Percentiles rank a stretch among this genome's conserved stretches.
These are phyloP conservation scores for Stegostoma tigrinum DNA, from an alignment of 2,113 vertebrate genomes.

Conservation along the genomic window DNA sequence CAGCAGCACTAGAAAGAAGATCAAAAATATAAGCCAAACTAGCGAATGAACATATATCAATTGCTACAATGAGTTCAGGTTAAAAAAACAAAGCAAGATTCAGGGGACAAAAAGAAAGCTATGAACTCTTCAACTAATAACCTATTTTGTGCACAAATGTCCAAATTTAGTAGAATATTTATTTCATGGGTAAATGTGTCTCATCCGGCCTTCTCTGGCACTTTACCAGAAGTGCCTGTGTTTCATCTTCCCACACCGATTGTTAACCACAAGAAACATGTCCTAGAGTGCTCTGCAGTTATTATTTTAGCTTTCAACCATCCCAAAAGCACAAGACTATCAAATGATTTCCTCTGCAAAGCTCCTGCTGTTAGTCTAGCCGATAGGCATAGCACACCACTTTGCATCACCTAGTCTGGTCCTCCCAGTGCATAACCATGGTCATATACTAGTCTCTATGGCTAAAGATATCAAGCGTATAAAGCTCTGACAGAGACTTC, in stretches of 20 bases:
- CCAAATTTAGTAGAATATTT: background rate
- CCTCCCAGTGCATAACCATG: conserved; percentile 35
- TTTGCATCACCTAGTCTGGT: conserved; percentile 38
- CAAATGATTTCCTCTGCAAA: conserved; percentile 46
- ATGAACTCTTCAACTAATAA: background rate
- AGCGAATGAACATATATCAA: background rate
- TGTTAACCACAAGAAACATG: conserved; percentile 6
- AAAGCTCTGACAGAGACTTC: background rate
- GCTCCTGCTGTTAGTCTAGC: conserved; percentile 37
- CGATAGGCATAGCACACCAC: conserved; percentile 40
- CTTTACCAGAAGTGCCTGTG: conserved; percentile 37
- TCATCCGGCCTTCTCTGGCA: background rate
- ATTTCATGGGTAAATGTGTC: background rate
- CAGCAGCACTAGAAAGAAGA: background rate
- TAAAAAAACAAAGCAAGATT: background rate
- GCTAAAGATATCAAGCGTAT: background rate
- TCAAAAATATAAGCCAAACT: background rate
- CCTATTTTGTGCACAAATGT: background rate
- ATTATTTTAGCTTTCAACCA: conserved; percentile 40
- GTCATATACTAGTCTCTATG: background rate
- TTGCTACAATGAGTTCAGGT: background rate
- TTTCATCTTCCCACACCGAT: conserved; percentile 39
- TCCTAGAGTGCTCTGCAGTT: background rate
- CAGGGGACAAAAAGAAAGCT: background rate
- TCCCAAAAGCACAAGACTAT: conserved; percentile 46